These are phyloP conservation scores for Drosophila repleta DNA, from an alignment of 1,140 invertebrate species.

Conservation along the genomic window DNA sequence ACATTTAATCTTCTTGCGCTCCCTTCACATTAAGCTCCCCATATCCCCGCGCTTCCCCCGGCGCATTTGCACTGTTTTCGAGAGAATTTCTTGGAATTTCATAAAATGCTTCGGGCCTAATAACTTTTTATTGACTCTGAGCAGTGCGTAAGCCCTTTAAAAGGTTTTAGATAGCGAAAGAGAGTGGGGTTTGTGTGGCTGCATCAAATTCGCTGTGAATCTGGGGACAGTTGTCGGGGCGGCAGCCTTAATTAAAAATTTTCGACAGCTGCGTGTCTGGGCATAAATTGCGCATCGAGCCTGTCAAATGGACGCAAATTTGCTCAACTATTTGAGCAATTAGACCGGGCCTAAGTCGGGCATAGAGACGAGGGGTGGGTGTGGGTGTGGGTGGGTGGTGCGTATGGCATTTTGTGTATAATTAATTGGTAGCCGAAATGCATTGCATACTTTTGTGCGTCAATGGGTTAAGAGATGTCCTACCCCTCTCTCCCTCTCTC, in stretches of 20 bases:
- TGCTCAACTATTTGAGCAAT: conserved; percentile 73
- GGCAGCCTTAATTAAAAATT: conserved; percentile 72
- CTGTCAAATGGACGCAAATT: conserved; percentile 36
- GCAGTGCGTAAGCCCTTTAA: background rate
- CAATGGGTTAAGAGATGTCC: conserved; percentile 13
- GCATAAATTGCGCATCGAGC: conserved; percentile 71
- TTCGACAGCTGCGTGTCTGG: conserved; percentile 66
- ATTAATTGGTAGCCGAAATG: conserved; percentile 46
- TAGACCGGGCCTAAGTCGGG: conserved; percentile 17
- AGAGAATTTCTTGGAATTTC: background rate
- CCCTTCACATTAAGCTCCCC: too few species aligned
- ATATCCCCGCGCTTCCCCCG: too few species aligned
- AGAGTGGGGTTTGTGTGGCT: background rate
- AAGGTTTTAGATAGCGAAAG: background rate
- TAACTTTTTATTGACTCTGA: background rate
- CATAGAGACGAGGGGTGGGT: too few species aligned
- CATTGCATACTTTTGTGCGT: conserved; percentile 43
- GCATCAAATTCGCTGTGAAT: background rate
- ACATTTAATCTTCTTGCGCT: too few species aligned
- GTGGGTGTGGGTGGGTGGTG: background rate
- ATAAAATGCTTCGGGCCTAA: background rate
- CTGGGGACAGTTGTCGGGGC: conserved; percentile 10
- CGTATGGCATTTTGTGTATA: conserved; percentile 29
- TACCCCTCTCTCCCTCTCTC: background rate
- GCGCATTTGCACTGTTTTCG: background rate